Base-by-base conservation (phyloP, 2,797 vertebrate species). In the Pipistrellus nathusii region DNA sequence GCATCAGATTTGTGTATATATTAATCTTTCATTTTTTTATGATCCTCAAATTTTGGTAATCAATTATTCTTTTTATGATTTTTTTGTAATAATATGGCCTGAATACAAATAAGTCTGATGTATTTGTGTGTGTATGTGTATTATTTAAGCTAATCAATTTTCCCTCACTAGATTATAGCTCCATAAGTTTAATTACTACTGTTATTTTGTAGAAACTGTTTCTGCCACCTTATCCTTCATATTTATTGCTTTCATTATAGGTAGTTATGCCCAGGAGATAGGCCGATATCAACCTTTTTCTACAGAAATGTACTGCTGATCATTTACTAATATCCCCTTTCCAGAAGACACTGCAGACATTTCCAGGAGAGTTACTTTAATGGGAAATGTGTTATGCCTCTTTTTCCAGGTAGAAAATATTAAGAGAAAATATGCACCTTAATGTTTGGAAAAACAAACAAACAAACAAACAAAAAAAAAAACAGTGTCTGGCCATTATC, bases 1-100 rank as follows among this genome's bases (percentile, higher is more conserved):
- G 3, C 13, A 48, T 55, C 20, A 85, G 32, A 77, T 59, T 75
- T 32, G 41, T 55, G 23, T n/a, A n/a, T n/a, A 38, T 6, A 71
- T 15, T 41, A 66, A 32, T 7, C 25, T 68, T 95, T 84, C 27
- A 6, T 41, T 92, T 91, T 91, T 84, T 71, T 75, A 76, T 81
- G 18, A 71, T 62, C 32, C 27, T 69, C 1, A 57, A 80, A 51
- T 91, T 88, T 83, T 68, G 17, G 0, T 46, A 59, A 66, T 66
- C 48, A 66, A 21, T 75, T 4, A 73, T 51, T 83, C 23, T 32
- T 78, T 89, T 72, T 25, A 81, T 13, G 23, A 77, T 78, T 14
- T 27, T 82, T 82, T 77, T 51, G 14, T 75, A 62, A 25, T 94
- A 72, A 77, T 55, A 62, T 41, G 30, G 0, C 17, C 14, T 95